Conservation (phyloP, 1,140 invertebrate genomes). For the Platyura marginata region DNA sequence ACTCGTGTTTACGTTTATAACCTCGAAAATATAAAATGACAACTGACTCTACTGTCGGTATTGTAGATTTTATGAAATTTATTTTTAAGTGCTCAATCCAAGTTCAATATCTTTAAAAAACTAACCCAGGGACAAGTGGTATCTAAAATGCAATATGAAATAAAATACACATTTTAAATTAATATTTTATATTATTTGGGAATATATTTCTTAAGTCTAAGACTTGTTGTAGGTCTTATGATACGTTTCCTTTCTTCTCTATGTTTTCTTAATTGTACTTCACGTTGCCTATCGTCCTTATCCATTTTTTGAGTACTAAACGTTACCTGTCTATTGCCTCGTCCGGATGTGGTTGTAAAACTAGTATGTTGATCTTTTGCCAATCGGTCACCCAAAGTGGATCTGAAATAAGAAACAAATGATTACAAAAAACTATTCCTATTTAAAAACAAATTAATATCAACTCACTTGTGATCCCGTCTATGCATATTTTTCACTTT, state of each 20-base stretch:
- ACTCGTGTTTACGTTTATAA: too few species aligned
- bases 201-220: conserved; percentile 19
- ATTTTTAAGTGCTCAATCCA: too few species aligned
- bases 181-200: background rate
- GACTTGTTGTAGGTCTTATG: conserved; percentile 38
- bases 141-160: too few species aligned
- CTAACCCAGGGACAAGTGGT: too few species aligned
- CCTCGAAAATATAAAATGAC: too few species aligned
- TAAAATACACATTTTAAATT: background rate
- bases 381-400: conserved; percentile 48
- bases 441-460: conserved; percentile 5
- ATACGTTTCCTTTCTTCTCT: conserved; percentile 51
- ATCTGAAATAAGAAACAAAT: conserved; percentile 23
- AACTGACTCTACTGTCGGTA: too few species aligned
- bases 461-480: conserved; percentile 30
- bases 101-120: too few species aligned
- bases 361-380: conserved; percentile 30
- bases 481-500: conserved; percentile 23
- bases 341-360: conserved; percentile 35
- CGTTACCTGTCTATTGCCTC: conserved; percentile 58
- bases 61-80: too few species aligned
- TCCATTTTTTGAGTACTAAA: conserved; percentile 42
- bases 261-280: conserved; percentile 38
- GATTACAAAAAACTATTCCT: conserved; percentile 1
- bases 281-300: conserved; percentile 21